Evolutionary conservation across 2,888 invertebrate species (phyloP), one percentile per base, ranked within the genome.

Genomic region (Trypoxylon attenuatum): DNA sequence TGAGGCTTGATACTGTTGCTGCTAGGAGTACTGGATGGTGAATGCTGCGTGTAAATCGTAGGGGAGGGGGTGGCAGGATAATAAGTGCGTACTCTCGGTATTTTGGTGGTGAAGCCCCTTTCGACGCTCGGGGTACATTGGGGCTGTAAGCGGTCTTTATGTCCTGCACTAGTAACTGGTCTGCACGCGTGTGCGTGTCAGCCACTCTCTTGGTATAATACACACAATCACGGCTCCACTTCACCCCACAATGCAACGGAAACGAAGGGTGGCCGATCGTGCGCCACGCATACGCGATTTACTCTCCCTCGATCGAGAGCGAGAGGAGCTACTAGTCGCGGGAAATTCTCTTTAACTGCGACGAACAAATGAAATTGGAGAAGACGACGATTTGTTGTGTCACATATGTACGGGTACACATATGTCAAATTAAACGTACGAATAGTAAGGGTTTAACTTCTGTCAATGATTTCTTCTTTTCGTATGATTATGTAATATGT

Each of bases 111-210:
- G 71, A n/a, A n/a, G 72, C 57, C 63, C 58, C 66, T 52, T 52
- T 61, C 56, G 59, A 51, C 68, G n/a, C n/a, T n/a, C n/a, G n/a
- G n/a, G n/a, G n/a, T n/a, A n/a, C 69, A 63, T 42, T 39, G 23
- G 64, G 64, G 59, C 70, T 63, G 69, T 70, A 68, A 78, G 62
- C 64, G 64, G 43, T 59, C 68, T 73, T 71, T 71, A 76, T 39
- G 23, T 56, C 51, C 51, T n/a, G 54, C 47, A 21, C 4, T 10
- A 8, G 25, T 10, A 33, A 13, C n/a, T n/a, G n/a, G n/a, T n/a
- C n/a, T 13, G n/a, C 5, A 33, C 33, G n/a, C 33, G 29, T n/a
- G n/a, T n/a, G n/a, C n/a, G n/a, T n/a, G n/a, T n/a, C n/a, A n/a
- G n/a, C n/a, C n/a, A n/a, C n/a, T n/a, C n/a, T n/a, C n/a, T n/a